Percentiles rank a stretch among this genome's conserved stretches.
Conservation (phyloP, 2,113 vertebrate genomes). For the Microcebus griseorufus region DNA sequence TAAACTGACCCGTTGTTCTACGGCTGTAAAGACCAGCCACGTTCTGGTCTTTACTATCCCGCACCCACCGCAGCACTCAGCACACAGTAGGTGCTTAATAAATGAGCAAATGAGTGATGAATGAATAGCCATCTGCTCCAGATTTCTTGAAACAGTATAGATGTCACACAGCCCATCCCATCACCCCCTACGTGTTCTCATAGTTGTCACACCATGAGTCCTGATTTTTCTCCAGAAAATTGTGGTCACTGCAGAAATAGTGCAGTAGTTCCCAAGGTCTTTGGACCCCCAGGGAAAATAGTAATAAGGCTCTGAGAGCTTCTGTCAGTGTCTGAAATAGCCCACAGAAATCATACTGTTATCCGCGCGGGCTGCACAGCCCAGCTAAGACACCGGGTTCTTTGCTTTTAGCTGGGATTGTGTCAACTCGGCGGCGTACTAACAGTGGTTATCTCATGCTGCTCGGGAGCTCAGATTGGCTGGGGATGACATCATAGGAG, state of each 20-base stretch:
- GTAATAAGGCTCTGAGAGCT: slow-evolving; percentile 61
- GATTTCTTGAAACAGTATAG: slow-evolving; percentile 12
- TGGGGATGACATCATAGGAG: slow-evolving; percentile 54
- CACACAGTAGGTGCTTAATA: neutral
- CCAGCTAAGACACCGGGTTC: neutral
- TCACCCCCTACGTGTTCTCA: neutral
- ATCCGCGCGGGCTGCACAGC: neutral
- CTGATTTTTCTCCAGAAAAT: slow-evolving; percentile 57
- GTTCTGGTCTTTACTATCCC: neutral
- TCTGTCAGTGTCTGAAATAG: slow-evolving; percentile 64
- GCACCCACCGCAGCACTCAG: neutral
- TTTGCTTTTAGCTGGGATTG: slow-evolving; percentile 44
- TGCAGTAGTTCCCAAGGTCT: slow-evolving; percentile 36
- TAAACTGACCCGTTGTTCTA: no score
- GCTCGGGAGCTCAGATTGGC: slow-evolving; percentile 50
- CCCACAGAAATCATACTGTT: slow-evolving; percentile 48
- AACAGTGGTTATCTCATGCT: neutral
- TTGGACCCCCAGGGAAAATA: slow-evolving; percentile 61
- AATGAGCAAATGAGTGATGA: neutral
- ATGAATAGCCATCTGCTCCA: neutral
- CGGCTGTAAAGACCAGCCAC: neutral
- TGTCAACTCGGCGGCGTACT: neutral
- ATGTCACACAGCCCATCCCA: neutral
- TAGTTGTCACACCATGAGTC: slow-evolving; percentile 42
- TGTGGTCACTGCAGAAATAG: slow-evolving; percentile 52